Percentiles rank a stretch among this genome's conserved stretches.
phyloP scores from a whole-genome alignment of 2,888 invertebrate species.

The Bellardia bayeri region DNA sequence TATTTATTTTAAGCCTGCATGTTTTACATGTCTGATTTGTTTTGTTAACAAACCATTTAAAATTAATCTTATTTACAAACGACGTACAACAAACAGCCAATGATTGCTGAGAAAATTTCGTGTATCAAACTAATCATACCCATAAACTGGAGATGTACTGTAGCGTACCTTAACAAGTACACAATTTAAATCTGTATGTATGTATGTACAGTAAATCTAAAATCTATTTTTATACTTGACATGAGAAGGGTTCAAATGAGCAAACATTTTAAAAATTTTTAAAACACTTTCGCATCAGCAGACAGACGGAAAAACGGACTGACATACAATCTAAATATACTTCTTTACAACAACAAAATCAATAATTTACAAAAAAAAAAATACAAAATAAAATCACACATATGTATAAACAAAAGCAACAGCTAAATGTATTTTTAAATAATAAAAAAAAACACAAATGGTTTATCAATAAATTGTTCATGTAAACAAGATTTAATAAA shows the following conservation, averaged over 20 bases:
- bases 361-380: neutral
- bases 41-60: too few species aligned
- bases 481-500: neutral
- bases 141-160: neutral
- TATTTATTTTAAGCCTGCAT: too few species aligned
- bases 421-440: neutral
- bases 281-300: neutral
- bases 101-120: too few species aligned
- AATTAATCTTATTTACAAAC: too few species aligned
- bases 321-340: neutral
- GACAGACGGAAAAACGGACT: neutral
- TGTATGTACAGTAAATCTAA: neutral
- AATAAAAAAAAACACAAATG: neutral
- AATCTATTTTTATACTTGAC: neutral
- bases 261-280: neutral
- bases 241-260: slow-evolving; percentile 2
- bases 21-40: too few species aligned
- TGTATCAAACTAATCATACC: neutral
- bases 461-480: neutral
- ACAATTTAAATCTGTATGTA: neutral
- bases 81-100: too few species aligned
- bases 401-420: neutral
- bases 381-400: neutral
- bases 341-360: neutral
- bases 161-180: neutral